Conservation (phyloP, 2,797 vertebrate species). For the Poeciliopsis paucimaculata region DNA sequence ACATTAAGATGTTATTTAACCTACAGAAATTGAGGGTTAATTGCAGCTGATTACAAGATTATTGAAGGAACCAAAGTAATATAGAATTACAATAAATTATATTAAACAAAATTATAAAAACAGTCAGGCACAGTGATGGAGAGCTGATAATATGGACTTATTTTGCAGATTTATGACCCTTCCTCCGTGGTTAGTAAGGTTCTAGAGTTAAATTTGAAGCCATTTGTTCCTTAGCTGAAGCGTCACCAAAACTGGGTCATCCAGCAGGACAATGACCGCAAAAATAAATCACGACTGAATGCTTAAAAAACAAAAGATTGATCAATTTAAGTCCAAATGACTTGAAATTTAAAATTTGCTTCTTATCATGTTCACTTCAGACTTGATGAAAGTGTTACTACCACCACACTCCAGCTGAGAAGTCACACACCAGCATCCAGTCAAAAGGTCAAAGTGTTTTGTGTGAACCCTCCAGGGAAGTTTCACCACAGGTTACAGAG, state of each 20-base stretch:
- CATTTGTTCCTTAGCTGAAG: neutral
- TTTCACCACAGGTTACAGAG: constrained; percentile 62
- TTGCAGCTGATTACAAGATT: constrained; percentile 1
- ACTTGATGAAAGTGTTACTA: neutral
- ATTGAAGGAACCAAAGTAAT: neutral
- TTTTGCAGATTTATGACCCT: neutral
- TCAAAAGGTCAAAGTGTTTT: constrained; percentile 63
- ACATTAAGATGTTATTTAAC: neutral
- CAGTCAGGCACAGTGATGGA: neutral
- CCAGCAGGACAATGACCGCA: neutral
- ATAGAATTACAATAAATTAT: neutral
- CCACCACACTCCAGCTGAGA: constrained; percentile 33
- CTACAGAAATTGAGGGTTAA: neutral
- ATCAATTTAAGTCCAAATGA: neutral
- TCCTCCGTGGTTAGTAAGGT: neutral
- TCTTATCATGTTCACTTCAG: neutral
- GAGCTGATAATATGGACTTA: neutral
- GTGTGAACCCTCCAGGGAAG: constrained; percentile 50
- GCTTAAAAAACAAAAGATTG: neutral
- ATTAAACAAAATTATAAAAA: neutral
- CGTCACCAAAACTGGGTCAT: neutral
- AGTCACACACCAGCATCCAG: constrained; percentile 50
- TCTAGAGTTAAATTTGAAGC: neutral
- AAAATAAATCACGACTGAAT: neutral
- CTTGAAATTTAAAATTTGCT: neutral